A percentile compares a stretch with the other conserved stretches of the same genome.
Conservation (phyloP, 2,113 vertebrate species). For the Lampris incognitus region DNA sequence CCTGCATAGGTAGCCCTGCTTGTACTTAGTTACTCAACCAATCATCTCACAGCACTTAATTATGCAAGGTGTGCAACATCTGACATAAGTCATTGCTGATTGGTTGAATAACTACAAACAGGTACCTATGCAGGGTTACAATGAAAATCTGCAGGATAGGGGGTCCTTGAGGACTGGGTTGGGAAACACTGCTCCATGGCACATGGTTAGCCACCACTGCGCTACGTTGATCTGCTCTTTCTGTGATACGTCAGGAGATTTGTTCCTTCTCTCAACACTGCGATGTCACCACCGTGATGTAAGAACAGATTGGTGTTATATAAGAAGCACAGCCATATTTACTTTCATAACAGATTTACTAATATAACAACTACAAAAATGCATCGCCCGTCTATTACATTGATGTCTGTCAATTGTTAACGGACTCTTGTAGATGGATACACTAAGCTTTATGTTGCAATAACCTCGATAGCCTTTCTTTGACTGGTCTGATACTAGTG, state of each 20-base stretch:
- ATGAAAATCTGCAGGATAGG: too few relatives aligned
- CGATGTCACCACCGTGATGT: not conserved
- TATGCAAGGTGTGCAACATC: too few relatives aligned
- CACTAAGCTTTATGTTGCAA: not conserved
- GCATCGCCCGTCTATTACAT: not conserved
- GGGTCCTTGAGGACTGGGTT: too few relatives aligned
- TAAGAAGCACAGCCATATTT: not conserved
- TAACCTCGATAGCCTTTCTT: slow-evolving; percentile 1
- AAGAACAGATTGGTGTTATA: not conserved
- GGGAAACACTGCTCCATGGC: too few relatives aligned
- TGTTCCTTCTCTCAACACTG: not conserved
- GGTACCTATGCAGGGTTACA: too few relatives aligned
- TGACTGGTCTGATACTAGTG: not conserved
- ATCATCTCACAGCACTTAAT: too few relatives aligned
- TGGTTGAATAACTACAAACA: too few relatives aligned
- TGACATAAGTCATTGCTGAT: too few relatives aligned
- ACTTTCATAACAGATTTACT: not conserved
- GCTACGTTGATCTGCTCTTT: not conserved
- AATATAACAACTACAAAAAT: not conserved
- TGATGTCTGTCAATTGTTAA: slow-evolving; percentile 12
- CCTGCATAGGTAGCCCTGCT: too few relatives aligned
- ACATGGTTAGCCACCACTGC: too few relatives aligned
- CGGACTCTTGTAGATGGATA: not conserved
- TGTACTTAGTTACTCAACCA: too few relatives aligned
- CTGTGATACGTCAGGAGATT: not conserved